phyloP scores from a whole-genome alignment of 2,797 vertebrate species.

The Oreortyx pictus region DNA sequence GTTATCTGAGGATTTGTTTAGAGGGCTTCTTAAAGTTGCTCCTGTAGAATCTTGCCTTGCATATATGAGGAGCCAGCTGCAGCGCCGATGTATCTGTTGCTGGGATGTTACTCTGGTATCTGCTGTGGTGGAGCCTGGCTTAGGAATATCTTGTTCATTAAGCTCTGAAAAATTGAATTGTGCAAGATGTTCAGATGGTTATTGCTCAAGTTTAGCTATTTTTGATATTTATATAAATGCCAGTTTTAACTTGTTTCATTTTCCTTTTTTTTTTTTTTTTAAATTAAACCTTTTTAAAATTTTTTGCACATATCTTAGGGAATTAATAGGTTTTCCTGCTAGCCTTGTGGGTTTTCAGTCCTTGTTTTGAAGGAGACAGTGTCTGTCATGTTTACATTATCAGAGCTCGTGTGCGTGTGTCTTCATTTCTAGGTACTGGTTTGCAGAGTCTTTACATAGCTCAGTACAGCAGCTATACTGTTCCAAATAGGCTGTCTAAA shows the following conservation, averaged over 20 bases:
- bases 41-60: slow-evolving; percentile 60
- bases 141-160: slow-evolving; percentile 63
- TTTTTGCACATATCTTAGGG: slow-evolving; percentile 81
- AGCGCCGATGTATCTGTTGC: slow-evolving; percentile 45
- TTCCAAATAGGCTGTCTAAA: slow-evolving; percentile 73
- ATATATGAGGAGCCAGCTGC: slow-evolving; percentile 47
- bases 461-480: slow-evolving; percentile 78
- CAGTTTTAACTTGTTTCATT: slow-evolving; percentile 77
- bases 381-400: slow-evolving; percentile 80
- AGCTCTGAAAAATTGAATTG: slow-evolving; percentile 52
- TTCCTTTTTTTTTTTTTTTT: background rate
- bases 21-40: slow-evolving; percentile 68
- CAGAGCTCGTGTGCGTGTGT: slow-evolving; percentile 71
- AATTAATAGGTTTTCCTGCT: slow-evolving; percentile 70
- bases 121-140: slow-evolving; percentile 59
- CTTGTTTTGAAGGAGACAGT: slow-evolving; percentile 77
- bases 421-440: slow-evolving; percentile 80
- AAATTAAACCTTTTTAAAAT: slow-evolving; percentile 11
- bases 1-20: slow-evolving; percentile 63
- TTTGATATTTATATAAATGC: slow-evolving; percentile 81
- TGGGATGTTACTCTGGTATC: slow-evolving; percentile 56
- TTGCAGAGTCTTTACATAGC: slow-evolving; percentile 79
- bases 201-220: slow-evolving; percentile 67
- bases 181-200: slow-evolving; percentile 60
- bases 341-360: slow-evolving; percentile 75